Base-by-base conservation (phyloP, 2,113 vertebrate species). In the Vulpes ferrilata region DNA sequence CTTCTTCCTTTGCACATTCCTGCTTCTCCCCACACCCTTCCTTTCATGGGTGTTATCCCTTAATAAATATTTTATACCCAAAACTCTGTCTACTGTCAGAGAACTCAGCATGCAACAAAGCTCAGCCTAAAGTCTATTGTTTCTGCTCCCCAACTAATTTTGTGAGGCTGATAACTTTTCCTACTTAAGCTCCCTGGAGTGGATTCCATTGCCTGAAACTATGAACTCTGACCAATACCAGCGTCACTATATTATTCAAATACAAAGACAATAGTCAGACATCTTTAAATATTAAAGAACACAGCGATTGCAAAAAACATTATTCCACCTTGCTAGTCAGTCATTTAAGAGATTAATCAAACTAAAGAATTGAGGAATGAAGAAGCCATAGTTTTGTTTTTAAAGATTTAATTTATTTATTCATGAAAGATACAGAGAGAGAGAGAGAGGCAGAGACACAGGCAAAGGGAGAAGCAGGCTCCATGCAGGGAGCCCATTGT, bases 201-300 rank as follows among this genome's bases (percentile, higher is more conserved):
- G 35, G 7, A 85, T 27, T 64, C 38, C 81, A 30, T 30, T 64
- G 23, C 22, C 57, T 85, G 32, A 5, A 43, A 78, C n/a, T 67
- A 23, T 65, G 25, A 65, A 65, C 23, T 86, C 3, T 57, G n/a
- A 79, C n/a, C 48, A 78, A 32, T 10, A 43, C n/a, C 84, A 38
- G 35, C 48, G 4, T 48, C 30, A 59, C 93, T 30, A 88, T 53
- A 13, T 81, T 57, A 79, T 74, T 78, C 65, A 83, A 76, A 76
- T 32, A 76, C 11, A 76, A 92, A 82, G 35, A 76, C 22, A 82
- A 80, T 10, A 95, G 19, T 51, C 19, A 82, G 67, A 59, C 17
- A 82, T 82, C 30, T 57, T 60, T 30, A 67, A 93, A 76, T 83
- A 76, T 65, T 74, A 88, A 88, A 76, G 51, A 96, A 83, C 27